Evolutionary conservation across 2,113 vertebrate species (phyloP).

Genomic region (Ahaetulla prasina): DNA sequence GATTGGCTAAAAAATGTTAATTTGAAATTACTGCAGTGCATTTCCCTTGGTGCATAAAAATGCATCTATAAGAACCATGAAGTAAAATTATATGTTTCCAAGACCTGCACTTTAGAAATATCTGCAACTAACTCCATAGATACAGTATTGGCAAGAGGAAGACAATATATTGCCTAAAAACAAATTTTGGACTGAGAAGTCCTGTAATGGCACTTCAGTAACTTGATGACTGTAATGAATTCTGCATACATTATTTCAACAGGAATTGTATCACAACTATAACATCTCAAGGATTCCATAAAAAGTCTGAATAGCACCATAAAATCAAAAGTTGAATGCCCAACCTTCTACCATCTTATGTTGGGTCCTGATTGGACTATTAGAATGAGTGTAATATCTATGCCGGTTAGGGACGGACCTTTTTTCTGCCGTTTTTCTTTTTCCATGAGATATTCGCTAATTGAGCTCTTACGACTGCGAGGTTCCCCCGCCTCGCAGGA

Average conservation of each 20-base stretch:
- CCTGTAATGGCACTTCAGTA: constrained; percentile 43
- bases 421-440: too few species aligned
- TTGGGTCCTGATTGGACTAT: too few species aligned
- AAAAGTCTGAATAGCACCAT: not conserved
- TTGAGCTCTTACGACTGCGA: too few species aligned
- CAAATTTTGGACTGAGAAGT: constrained; percentile 43
- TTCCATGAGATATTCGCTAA: too few species aligned
- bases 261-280: rapidly evolving
- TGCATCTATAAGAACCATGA: constrained; percentile 31
- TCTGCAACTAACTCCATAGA: constrained; percentile 32
- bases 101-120: constrained; percentile 40
- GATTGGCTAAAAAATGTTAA: constrained; percentile 52
- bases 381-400: too few species aligned
- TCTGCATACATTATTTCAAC: constrained; percentile 36
- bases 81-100: constrained; percentile 39
- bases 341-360: too few species aligned
- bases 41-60: constrained; percentile 53
- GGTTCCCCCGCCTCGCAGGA: too few species aligned
- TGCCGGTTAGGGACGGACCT: too few species aligned
- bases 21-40: constrained; percentile 42
- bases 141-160: constrained; percentile 45
- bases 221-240: constrained; percentile 35
- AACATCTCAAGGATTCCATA: constrained; percentile 3
- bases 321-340: not conserved
- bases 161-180: constrained; percentile 53